Conservation (phyloP, 2,797 vertebrate genomes). For the Hipposideros larvatus region DNA sequence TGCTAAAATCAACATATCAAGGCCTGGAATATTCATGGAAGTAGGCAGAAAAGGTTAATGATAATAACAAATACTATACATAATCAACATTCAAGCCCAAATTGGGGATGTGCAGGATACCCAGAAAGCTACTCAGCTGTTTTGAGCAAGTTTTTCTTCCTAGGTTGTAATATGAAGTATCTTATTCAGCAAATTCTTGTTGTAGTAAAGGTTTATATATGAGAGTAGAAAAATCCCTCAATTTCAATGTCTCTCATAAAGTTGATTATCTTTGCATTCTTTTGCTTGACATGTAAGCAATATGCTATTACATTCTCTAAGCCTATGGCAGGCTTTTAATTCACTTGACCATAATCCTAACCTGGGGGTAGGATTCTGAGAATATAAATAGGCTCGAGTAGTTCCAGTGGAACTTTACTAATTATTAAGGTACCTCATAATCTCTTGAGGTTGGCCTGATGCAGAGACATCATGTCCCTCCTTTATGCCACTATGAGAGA, state of each 20-base stretch:
- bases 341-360: slow-evolving; percentile 72
- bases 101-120: slow-evolving; percentile 29
- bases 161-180: slow-evolving; percentile 55
- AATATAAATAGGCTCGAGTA: slow-evolving; percentile 72
- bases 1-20: slow-evolving; percentile 64
- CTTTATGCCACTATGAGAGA: slow-evolving; percentile 61
- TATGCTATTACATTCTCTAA: slow-evolving; percentile 75
- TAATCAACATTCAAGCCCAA: slow-evolving; percentile 49
- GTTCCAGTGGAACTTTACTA: slow-evolving; percentile 75
- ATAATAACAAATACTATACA: slow-evolving; percentile 57
- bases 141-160: slow-evolving; percentile 53
- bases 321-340: slow-evolving; percentile 74
- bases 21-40: slow-evolving; percentile 53
- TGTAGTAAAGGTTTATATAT: slow-evolving; percentile 46
- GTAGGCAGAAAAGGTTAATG: slow-evolving; percentile 56
- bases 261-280: slow-evolving; percentile 67
- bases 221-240: slow-evolving; percentile 66
- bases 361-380: slow-evolving; percentile 61
- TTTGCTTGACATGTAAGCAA: slow-evolving; percentile 73
- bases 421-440: slow-evolving; percentile 78
- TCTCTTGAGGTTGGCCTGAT: slow-evolving; percentile 62
- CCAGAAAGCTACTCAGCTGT: slow-evolving; percentile 41
- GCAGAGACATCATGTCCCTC: slow-evolving; percentile 55
- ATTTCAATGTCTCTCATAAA: slow-evolving; percentile 67
- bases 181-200: slow-evolving; percentile 42